Base-by-base conservation (phyloP, 1,140 invertebrate genomes). In the Drosophila kikkawai region DNA sequence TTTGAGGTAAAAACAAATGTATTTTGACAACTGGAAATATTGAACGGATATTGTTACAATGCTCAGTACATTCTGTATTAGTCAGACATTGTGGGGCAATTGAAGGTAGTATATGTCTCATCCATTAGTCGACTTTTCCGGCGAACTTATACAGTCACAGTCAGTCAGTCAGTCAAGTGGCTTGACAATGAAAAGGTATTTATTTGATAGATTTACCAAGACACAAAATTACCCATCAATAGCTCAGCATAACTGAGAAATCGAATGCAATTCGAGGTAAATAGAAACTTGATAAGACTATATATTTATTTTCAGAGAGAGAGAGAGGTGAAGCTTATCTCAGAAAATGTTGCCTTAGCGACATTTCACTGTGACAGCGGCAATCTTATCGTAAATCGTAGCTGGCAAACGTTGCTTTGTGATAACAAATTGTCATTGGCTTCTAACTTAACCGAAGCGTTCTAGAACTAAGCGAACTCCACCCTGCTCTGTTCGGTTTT, bases 301-400 rank as follows among this genome's bases (percentile, higher is more conserved):
- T 50, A 56, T 56, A 71, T 22, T 22, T 22, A 19, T 37, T 19
- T 8, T 39, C 9, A 9, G 8, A 6, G 19, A 41, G 17, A 47
- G 6, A 13, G 39, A 22, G 45, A 34, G 50, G 34, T 2, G 26
- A 4, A 13, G 44, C 34, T 48, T 37, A 63, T 45, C 64, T 63
- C 1, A 5, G 32, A 4, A 15, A 29, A 15, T 32, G 36, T 15
- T 12, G 7, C 9, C 50, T 74, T 75, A 61, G 48, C 57, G 57
- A 48, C 34, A 13, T 42, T 68, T 41, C 36, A 75, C 75, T 78
- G 75, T 78, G 39, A 8, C 56, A 48, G 44, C 50, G 13, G 26
- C 50, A 78, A 78, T 78, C 75, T 78, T 78, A 78, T 78, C 75
- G 57, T 55, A 77, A 78, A 77, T 68, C 75, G 75, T 36, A 39